Evolutionary conservation across 2,113 vertebrate genomes (phyloP), one percentile per base, ranked within the genome.

Genomic region (Lanius collurio): DNA sequence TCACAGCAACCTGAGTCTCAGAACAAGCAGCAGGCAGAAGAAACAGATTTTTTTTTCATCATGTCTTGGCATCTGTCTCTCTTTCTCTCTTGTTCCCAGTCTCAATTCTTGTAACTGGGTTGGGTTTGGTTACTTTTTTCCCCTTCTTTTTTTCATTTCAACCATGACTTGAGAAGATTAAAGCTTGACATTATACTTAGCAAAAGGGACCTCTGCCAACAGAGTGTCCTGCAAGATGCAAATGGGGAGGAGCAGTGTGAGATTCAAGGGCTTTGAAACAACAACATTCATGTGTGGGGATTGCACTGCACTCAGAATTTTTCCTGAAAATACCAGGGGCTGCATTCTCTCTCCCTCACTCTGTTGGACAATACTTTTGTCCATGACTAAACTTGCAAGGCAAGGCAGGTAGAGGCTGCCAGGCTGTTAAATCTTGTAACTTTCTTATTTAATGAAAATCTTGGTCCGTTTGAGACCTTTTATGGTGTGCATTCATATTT

Each of bases 1-100:
- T 73, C 30, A 5, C 50, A 56, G 64, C 91, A 89, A 73, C 59
- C 26, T 14, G 44, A 79, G 27, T 65, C 81, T 90, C 26, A 2
- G 57, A 10, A 57, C 63, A 89, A 91, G 84, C 46, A 39, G 28
- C 0, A 0, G 16, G 46, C 67, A 87, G 80, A 81, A 89, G 70
- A 89, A 95, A 75, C 70, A 94, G 57, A 41, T 79, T 33, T 85
- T 95, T 94, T 94, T 94, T 94, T 87, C 90, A 73, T 93, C 87
- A 90, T 50, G 14, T 78, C 75, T 89, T 95, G 93, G 84, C 87
- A 68, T 87, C 24, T 28, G 2, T 18, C 39, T 88, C 80, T 74
- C 56, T 60, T 30, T 68, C 37, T 69, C 27, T 82, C 30, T 79
- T 28, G 63, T 62, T 93, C 50, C 70, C 15, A 65, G 24, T 82